Percentiles rank a stretch among this genome's conserved stretches.
These are phyloP conservation scores for Gephyroberyx darwinii DNA, from an alignment of 2,797 vertebrate genomes.

Conservation along the genomic window DNA sequence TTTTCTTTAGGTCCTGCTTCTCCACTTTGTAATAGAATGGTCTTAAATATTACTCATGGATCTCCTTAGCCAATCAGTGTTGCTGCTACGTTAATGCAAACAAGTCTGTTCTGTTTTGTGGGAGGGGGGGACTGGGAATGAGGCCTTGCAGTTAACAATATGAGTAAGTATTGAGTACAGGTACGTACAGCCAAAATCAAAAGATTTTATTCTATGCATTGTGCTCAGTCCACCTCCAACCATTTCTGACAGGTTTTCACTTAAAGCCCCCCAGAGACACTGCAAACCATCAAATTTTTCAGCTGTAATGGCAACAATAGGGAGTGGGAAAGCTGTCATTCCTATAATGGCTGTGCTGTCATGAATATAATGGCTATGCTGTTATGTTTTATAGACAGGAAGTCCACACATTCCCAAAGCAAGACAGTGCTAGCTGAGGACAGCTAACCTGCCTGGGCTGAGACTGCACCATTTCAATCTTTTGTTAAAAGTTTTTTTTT, in stretches of 20 bases:
- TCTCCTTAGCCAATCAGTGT: conserved; percentile 47
- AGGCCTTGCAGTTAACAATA: conserved; percentile 54
- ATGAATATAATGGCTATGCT: conserved; percentile 68
- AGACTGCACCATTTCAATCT: conserved; percentile 23
- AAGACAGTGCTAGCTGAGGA: conserved; percentile 35
- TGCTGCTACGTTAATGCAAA: conserved; percentile 40
- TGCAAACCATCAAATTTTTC: conserved; percentile 61
- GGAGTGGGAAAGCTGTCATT: conserved; percentile 62
- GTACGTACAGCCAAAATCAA: conserved; percentile 51
- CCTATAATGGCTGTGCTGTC: conserved; percentile 71
- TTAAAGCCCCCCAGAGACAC: conserved; percentile 64
- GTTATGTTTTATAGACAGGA: conserved; percentile 67
- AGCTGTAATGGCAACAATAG: conserved; percentile 67
- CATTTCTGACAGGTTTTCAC: conserved; percentile 69
- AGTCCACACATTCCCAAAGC: conserved; percentile 56
- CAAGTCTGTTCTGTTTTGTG: conserved; percentile 28
- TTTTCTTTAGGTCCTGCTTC: background rate
- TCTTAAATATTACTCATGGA: conserved; percentile 18
- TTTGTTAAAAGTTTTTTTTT: conserved; percentile 7
- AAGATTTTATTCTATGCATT: conserved; percentile 34
- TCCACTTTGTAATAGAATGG: conserved; percentile 12
- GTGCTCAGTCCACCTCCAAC: conserved; percentile 58
- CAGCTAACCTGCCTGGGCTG: conserved; percentile 24
- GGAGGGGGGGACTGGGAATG: conserved; percentile 21
- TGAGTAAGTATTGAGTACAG: conserved; percentile 44